Conservation (phyloP, 37 sponge, comb jelly and placozoan species). For the Halichondria panicea region DNA sequence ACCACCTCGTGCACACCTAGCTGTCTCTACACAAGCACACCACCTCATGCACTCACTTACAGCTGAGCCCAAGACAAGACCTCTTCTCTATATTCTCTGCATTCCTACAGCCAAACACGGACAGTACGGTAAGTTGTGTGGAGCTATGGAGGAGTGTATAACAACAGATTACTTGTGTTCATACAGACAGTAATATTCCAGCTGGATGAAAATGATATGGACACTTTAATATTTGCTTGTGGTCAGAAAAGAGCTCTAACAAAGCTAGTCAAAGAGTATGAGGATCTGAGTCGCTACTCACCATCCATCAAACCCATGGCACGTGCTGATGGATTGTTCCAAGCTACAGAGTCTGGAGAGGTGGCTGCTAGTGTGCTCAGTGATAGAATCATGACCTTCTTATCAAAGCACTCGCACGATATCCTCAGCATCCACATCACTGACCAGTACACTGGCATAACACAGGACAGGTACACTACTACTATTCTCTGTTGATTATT, state of each 20-base stretch:
- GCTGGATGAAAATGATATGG: slow-evolving; percentile 66
- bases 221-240: slow-evolving; percentile 57
- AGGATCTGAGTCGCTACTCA: slow-evolving; percentile 53
- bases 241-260: slow-evolving; percentile 44
- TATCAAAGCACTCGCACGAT: slow-evolving; percentile 17
- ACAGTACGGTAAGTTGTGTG: slow-evolving; percentile 48
- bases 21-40: no score
- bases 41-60: no score
- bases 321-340: slow-evolving; percentile 7
- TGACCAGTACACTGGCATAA: slow-evolving; percentile 72
- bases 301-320: background rate
- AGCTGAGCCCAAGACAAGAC: slow-evolving; percentile 63
- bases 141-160: background rate
- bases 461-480: slow-evolving; percentile 32
- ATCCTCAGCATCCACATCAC: slow-evolving; percentile 66
- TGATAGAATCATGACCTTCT: slow-evolving; percentile 17
- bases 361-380: slow-evolving; percentile 38
- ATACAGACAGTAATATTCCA: slow-evolving; percentile 58
- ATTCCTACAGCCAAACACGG: slow-evolving; percentile 20
- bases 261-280: slow-evolving; percentile 73
- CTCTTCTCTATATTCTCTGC: slow-evolving; percentile 18
- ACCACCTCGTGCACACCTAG: no score
- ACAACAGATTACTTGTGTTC: background rate
- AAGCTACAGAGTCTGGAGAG: slow-evolving; percentile 47
- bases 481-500: background rate